Evolutionary conservation across 2,888 invertebrate genomes (phyloP).

Genomic region (Tiliacea aurago): DNA sequence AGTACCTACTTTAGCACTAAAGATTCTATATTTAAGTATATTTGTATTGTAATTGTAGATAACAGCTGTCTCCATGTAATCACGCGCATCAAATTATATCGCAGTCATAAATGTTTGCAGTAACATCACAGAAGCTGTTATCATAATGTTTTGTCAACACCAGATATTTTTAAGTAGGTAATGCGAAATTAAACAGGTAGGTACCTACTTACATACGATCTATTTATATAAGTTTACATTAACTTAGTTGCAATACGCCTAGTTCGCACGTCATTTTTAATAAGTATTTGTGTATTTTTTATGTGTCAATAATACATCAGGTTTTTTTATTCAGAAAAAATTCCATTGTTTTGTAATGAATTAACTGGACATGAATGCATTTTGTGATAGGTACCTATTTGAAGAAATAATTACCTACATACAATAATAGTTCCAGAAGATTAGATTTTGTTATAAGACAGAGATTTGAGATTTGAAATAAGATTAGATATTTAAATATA

Average conservation of each 20-base stretch:
- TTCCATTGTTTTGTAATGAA: neutral
- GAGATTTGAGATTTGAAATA: too few relatives aligned
- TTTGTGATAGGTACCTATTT: neutral
- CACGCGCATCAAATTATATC: slow-evolving; percentile 19
- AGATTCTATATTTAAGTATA: neutral
- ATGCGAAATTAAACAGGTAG: slow-evolving; percentile 24
- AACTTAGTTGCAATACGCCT: slow-evolving; percentile 11
- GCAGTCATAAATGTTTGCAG: slow-evolving; percentile 42
- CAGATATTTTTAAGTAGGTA: slow-evolving; percentile 22
- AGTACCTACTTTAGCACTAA: neutral
- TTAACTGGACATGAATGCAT: neutral
- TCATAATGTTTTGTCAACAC: slow-evolving; percentile 55
- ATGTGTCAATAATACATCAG: slow-evolving; percentile 2
- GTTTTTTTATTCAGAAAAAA: neutral
- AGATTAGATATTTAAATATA: too few relatives aligned
- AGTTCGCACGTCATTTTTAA: neutral
- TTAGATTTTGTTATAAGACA: neutral
- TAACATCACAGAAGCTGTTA: slow-evolving; percentile 47
- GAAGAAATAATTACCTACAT: neutral
- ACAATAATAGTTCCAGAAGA: neutral
- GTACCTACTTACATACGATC: neutral
- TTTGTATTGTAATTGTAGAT: slow-evolving; percentile 17
- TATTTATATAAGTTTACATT: slow-evolving; percentile 21
- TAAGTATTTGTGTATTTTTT: neutral
- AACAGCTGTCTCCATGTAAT: slow-evolving; percentile 21